Evolutionary conservation across 2,888 invertebrate species (phyloP), one percentile per base, ranked within the genome.

Genomic region (Scaptomyza cyrtandrae): DNA sequence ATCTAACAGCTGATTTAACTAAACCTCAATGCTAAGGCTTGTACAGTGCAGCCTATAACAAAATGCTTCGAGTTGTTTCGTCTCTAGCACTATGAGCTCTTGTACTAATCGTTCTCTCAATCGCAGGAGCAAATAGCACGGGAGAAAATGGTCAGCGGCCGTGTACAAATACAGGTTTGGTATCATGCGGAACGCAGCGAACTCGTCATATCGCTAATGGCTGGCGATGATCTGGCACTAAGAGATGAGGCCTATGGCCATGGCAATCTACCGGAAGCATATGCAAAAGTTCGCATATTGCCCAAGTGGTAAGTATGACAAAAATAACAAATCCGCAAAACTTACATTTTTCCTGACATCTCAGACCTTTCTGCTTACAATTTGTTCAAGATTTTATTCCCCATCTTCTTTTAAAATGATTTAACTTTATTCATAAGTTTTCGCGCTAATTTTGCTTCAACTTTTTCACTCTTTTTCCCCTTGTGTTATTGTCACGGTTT

Each of bases 141-240:
- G 67, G 96, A 96, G 92, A 94, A 96, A 71, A 95, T 94, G 79
- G 95, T 95, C 62, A 94, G 95, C 29, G 97, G 97, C 45, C 94
- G 97, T 24, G 95, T 98, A 39, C 97, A 97, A 92, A 94, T 98
- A 75, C 97, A 98, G 91, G 95, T 98, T 59, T 97, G 96, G 95
- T 97, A 97, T 93, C 96, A 97, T 90, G 95, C 95, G 65, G 97
- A 97, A 87, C 94, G 96, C 66, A 95, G 94, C 83, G 97, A 97
- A 89, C 93, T 98, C 61, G 95, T 96, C 10, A 96, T 98, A 29
- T 96, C 97, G 6, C 94, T 98, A 52, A 94, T 97, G 90, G 97
- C 96, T 4, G 98, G 96, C 9, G 97, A 97, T 89, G 97, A 97
- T 91, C 93, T 98, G 75, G 96, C 96, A 27, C 91, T 95, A 0